A percentile compares a stretch with the other conserved stretches of the same genome.
Conservation (phyloP, 2,888 invertebrate genomes). For the Polyommatus iphigenia region DNA sequence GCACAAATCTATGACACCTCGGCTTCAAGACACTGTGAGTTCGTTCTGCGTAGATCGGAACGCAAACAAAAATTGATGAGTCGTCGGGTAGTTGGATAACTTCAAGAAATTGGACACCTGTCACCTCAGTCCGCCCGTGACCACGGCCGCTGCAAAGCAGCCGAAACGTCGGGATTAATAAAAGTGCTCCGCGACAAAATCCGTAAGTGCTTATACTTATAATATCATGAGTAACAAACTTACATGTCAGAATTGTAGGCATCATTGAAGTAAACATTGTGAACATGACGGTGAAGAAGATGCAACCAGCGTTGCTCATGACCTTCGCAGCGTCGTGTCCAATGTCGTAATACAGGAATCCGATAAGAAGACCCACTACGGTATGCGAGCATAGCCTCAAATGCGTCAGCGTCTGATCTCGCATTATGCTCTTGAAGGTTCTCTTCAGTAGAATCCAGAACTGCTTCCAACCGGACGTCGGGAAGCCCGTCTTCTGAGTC, state of each 20-base stretch:
- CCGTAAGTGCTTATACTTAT: no score
- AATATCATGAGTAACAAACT: constrained; percentile 65
- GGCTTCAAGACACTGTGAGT: no score
- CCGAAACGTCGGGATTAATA: no score
- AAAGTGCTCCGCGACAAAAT: no score
- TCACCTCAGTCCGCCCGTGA: no score
- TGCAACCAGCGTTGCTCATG: constrained; percentile 96
- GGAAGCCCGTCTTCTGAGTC: constrained; percentile 86
- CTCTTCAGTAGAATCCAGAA: constrained; percentile 93
- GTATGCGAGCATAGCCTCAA: constrained; percentile 93
- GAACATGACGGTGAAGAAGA: constrained; percentile 97
- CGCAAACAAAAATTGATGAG: no score
- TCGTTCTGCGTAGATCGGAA: no score
- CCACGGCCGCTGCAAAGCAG: no score
- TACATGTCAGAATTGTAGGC: constrained; percentile 98
- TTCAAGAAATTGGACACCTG: no score
- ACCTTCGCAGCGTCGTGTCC: constrained; percentile 96
- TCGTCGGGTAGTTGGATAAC: no score
- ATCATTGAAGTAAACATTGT: constrained; percentile 99
- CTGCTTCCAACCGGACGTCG: constrained; percentile 90
- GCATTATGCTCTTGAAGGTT: constrained; percentile 89
- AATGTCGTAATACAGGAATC: constrained; percentile 95
- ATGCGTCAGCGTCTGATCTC: constrained; percentile 94
- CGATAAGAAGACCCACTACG: constrained; percentile 94
- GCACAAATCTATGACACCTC: no score